Percentiles rank a stretch among this genome's conserved stretches.
Conservation (phyloP, 2,888 invertebrate genomes). For the Ormyrus labotus region DNA sequence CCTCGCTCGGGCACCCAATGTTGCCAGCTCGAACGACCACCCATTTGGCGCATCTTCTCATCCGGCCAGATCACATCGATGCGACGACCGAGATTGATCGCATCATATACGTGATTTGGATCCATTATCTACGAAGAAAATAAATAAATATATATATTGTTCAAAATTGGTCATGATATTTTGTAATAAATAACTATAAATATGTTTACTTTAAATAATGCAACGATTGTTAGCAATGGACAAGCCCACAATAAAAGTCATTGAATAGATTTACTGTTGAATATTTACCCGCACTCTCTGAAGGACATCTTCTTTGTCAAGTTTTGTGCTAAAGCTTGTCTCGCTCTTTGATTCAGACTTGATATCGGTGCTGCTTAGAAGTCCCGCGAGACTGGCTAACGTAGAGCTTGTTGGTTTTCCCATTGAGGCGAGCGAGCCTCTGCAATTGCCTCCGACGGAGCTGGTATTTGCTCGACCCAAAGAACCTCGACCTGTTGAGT, state of each 20-base stretch:
- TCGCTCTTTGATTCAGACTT: conserved; percentile 74
- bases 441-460: conserved; percentile 81
- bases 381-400: conserved; percentile 89
- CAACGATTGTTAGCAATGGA: too few relatives aligned
- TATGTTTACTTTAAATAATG: too few relatives aligned
- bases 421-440: conserved; percentile 89
- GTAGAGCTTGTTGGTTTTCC: conserved; percentile 93
- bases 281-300: conserved; percentile 79
- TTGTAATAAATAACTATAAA: too few relatives aligned
- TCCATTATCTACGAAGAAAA: conserved; percentile 77
- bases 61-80: conserved; percentile 98
- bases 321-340: conserved; percentile 71
- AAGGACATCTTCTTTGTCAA: conserved; percentile 76
- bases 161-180: too few relatives aligned
- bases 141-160: neutral
- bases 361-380: conserved; percentile 80
- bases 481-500: conserved; percentile 77
- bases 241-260: too few relatives aligned
- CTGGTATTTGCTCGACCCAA: conserved; percentile 71
- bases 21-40: conserved; percentile 92
- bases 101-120: conserved; percentile 89
- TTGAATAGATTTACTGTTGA: neutral
- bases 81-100: conserved; percentile 91
- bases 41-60: conserved; percentile 90
- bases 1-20: conserved; percentile 93